Evolutionary conservation across 2,797 vertebrate species (phyloP), one percentile per base, ranked within the genome.

Genomic region (Dicrostonyx torquatus): DNA sequence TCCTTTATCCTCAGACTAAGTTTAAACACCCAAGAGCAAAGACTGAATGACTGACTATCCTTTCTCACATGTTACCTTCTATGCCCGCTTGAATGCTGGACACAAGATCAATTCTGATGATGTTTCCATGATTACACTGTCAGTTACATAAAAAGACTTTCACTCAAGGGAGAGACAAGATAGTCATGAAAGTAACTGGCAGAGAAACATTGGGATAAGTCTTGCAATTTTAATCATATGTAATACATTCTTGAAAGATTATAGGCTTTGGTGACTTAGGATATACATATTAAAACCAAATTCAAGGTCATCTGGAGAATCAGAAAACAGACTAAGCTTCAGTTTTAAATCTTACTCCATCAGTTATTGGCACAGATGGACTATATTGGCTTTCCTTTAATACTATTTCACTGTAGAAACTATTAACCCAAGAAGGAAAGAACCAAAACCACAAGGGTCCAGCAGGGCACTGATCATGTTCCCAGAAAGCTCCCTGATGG

Each of bases 381-480:
- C 8, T 53, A 72, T 53, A 17, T 2, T n/a, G 14, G 34, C 68
- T 93, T 93, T 82, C 24, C 6, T 62, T 91, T 90, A 87, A 58
- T 85, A 60, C 24, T 86, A 4, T 18, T 94, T 91, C 17, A 64
- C 29, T 64, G 37, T 18, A 91, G 73, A 89, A 91, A 94, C 70
- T 70, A 79, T 89, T 58, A 86, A 48, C 55, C 29, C 60, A 91
- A 20, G 26, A 75, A 93, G 26, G 18, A 96, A 84, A 92, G 24
- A 93, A 88, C 4, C 55, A 79, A 95, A 95, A 48, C 48, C 7
- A 0, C 13, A 64, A 17, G 29, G 82, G 29, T 91, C 68, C 89
- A 88, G 37, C 55, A 90, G 37, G 73, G 29, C 48, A 79, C 24
- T 58, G 26, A 29, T 48, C 45, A 5, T n/a, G 8, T 48, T 37